phyloP scores from a whole-genome alignment of 2,888 invertebrate genomes.

The Arge pagana region DNA sequence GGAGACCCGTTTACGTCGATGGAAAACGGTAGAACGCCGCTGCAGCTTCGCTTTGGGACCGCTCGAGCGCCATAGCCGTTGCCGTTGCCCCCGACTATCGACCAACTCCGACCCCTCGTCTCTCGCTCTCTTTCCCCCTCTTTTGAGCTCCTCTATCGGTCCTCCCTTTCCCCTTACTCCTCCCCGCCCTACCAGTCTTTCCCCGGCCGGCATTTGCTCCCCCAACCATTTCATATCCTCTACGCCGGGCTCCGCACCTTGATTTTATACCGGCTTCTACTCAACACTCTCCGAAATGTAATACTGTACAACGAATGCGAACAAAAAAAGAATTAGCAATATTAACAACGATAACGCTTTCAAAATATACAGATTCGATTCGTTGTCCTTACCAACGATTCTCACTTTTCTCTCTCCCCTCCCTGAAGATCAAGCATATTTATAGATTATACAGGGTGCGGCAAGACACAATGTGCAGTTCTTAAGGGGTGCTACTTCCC shows the following conservation, averaged over 20 bases:
- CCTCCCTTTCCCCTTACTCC: constrained; percentile 31
- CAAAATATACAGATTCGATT: too few relatives aligned
- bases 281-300: constrained; percentile 12
- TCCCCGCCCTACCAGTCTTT: constrained; percentile 31
- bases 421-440: too few relatives aligned
- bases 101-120: constrained; percentile 36
- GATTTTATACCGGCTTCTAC: constrained; percentile 32
- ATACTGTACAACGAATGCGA: too few relatives aligned
- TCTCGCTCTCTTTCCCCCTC: constrained; percentile 29
- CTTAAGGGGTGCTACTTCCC: too few relatives aligned
- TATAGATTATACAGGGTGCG: too few relatives aligned
- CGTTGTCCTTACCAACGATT: too few relatives aligned
- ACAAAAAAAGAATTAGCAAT: too few relatives aligned
- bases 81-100: constrained; percentile 36
- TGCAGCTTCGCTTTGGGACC: constrained; percentile 11
- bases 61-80: constrained; percentile 17
- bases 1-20: constrained; percentile 10
- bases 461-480: too few relatives aligned
- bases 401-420: too few relatives aligned
- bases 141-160: constrained; percentile 25
- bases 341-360: too few relatives aligned
- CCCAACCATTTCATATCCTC: constrained; percentile 27
- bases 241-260: constrained; percentile 40
- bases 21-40: constrained; percentile 17
- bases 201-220: constrained; percentile 28